Conservation (phyloP, 1,140 invertebrate genomes). For the Caligus rogercresseyi region DNA sequence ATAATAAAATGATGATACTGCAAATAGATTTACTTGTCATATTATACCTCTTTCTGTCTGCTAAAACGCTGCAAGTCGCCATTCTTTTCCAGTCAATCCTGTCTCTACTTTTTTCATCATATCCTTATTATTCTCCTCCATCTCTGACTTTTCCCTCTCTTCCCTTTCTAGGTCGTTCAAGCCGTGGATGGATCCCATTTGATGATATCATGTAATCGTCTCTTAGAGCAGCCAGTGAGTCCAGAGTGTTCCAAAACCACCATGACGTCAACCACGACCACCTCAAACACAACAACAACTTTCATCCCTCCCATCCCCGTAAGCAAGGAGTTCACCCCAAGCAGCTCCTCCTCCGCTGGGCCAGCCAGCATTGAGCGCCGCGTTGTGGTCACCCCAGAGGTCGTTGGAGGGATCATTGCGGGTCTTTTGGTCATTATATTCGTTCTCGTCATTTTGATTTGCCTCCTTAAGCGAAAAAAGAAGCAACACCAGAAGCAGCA, state of each 20-base stretch:
- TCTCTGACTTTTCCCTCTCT: neutral
- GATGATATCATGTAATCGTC: conserved; percentile 12
- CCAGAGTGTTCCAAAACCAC: conserved; percentile 9
- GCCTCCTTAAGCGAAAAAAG: neutral
- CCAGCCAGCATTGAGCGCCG: neutral
- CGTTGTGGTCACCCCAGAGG: neutral
- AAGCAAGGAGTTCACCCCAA: neutral
- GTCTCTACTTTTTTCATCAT: no score
- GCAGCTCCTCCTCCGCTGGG: neutral
- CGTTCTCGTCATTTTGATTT: conserved; percentile 4
- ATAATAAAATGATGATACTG: no score
- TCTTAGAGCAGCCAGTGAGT: neutral
- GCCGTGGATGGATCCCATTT: conserved; percentile 13
- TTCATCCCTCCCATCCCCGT: neutral
- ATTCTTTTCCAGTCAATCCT: no score
- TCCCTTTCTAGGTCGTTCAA: conserved; percentile 3
- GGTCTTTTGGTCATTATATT: conserved; percentile 2
- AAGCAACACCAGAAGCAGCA: neutral
- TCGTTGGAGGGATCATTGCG: conserved; percentile 2
- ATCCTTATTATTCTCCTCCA: no score
- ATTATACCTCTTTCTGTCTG: no score
- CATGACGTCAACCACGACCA: conserved; percentile 4
- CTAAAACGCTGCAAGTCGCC: no score
- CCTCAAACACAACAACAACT: neutral
- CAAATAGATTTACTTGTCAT: no score